Conservation (phyloP, 2,113 vertebrate species). For the Lasiurus cinereus region DNA sequence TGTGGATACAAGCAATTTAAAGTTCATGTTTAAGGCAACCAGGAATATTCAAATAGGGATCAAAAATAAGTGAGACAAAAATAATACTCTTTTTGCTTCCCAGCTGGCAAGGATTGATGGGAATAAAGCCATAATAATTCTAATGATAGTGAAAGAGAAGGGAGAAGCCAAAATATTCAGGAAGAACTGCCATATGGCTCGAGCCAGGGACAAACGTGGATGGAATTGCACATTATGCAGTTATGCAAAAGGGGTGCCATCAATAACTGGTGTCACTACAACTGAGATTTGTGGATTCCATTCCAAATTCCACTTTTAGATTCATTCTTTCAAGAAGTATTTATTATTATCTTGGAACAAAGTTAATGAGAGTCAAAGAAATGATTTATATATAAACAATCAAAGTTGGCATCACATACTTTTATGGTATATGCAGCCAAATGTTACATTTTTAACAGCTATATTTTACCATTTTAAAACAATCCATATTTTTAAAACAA, state of each 20-base stretch:
- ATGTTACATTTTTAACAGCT: background rate
- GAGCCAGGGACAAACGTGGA: background rate
- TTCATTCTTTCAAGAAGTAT: constrained; percentile 30
- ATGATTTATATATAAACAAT: constrained; percentile 57
- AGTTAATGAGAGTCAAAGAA: constrained; percentile 25
- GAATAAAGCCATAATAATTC: constrained; percentile 33
- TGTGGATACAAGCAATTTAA: background rate
- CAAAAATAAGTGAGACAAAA: constrained; percentile 66
- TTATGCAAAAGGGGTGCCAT: background rate
- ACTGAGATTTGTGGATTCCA: background rate
- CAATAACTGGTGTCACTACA: background rate
- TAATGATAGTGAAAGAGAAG: constrained; percentile 46
- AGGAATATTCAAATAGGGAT: constrained; percentile 38
- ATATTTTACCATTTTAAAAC: constrained; percentile 23
- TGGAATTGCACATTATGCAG: background rate
- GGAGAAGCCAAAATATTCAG: constrained; percentile 43
- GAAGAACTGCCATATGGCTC: constrained; percentile 53
- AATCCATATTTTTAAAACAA: background rate
- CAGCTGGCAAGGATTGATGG: constrained; percentile 55
- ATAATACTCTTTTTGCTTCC: constrained; percentile 47
- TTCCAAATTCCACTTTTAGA: background rate
- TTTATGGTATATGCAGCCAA: background rate
- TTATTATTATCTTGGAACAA: constrained; percentile 19
- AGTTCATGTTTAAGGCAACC: constrained; percentile 27
- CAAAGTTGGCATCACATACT: constrained; percentile 9